Conservation (phyloP, 1,140 invertebrate genomes). For the Harlomillsia oculata region DNA sequence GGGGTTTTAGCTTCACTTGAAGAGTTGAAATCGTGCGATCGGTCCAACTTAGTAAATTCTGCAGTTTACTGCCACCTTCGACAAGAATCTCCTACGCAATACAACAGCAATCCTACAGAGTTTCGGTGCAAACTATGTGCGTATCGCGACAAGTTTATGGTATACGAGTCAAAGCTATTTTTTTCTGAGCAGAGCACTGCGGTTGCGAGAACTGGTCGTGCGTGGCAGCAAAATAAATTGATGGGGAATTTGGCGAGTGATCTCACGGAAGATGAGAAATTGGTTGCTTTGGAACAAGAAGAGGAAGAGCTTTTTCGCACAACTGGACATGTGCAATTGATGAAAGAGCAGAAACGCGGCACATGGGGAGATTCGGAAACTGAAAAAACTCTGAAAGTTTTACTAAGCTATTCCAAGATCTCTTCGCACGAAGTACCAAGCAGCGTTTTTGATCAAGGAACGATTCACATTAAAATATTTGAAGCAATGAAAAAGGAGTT, state of each 20-base stretch:
- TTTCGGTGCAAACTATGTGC: conserved; percentile 45
- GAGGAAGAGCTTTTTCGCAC: conserved; percentile 34
- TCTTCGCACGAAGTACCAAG: conserved; percentile 2
- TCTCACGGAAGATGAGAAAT: conserved; percentile 17
- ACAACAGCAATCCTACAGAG: conserved; percentile 29
- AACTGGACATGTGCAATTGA: conserved; percentile 39
- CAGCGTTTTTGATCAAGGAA: conserved; percentile 42
- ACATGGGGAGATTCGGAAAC: conserved; percentile 49
- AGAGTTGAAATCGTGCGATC: conserved; percentile 39
- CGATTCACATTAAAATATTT: conserved; percentile 49
- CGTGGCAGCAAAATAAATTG: conserved; percentile 24
- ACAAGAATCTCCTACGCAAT: conserved; percentile 16
- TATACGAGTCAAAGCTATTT: conserved; percentile 50
- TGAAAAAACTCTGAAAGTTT: conserved; percentile 48
- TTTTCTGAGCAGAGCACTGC: conserved; percentile 40
- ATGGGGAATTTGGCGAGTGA: conserved; percentile 7
- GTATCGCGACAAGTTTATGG: conserved; percentile 44
- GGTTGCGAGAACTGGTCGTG: conserved; percentile 23
- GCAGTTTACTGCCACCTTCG: conserved; percentile 58
- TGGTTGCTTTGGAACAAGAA: conserved; percentile 24
- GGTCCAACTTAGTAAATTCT: conserved; percentile 44
- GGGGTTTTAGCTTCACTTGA: conserved; percentile 39
- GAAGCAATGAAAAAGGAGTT: conserved; percentile 58
- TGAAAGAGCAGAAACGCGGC: conserved; percentile 39
- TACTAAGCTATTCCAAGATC: conserved; percentile 38